These are phyloP conservation scores for Popillia japonica DNA, from an alignment of 1,140 invertebrate genomes.

Conservation along the genomic window DNA sequence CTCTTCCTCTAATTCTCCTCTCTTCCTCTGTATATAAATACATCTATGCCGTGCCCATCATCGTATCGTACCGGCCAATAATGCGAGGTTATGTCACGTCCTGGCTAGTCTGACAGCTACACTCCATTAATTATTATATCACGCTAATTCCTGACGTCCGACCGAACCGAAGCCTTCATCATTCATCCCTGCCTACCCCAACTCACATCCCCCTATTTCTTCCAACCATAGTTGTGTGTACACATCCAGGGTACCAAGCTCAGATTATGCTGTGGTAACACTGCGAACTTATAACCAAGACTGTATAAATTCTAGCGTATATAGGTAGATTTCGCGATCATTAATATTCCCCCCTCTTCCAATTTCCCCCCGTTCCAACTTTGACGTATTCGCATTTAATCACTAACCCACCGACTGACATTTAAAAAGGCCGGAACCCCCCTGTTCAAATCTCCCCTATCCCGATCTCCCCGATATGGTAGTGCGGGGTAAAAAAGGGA, in stretches of 20 bases:
- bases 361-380: not conserved
- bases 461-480: not conserved
- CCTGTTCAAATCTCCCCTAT: not conserved
- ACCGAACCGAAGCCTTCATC: constrained; percentile 35
- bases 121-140: constrained; percentile 51
- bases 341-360: constrained; percentile 5
- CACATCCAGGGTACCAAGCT: too few species aligned
- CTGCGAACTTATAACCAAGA: too few species aligned
- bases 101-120: constrained; percentile 47
- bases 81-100: constrained; percentile 44
- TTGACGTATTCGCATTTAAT: constrained; percentile 24
- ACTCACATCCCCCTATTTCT: not conserved
- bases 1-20: too few species aligned
- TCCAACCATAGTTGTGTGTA: not conserved
- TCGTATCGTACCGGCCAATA: constrained; percentile 18
- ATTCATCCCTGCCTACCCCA: constrained; percentile 2
- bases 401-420: not conserved
- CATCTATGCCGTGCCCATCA: not conserved
- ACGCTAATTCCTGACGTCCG: constrained; percentile 37
- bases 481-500: not conserved
- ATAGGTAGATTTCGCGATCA: not conserved
- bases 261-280: too few species aligned
- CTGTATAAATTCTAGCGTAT: too few species aligned
- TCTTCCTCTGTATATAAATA: constrained; percentile 1
- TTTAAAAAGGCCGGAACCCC: not conserved